Evolutionary conservation across 2,888 invertebrate genomes (phyloP).

Genomic region (Cantharis rustica): DNA sequence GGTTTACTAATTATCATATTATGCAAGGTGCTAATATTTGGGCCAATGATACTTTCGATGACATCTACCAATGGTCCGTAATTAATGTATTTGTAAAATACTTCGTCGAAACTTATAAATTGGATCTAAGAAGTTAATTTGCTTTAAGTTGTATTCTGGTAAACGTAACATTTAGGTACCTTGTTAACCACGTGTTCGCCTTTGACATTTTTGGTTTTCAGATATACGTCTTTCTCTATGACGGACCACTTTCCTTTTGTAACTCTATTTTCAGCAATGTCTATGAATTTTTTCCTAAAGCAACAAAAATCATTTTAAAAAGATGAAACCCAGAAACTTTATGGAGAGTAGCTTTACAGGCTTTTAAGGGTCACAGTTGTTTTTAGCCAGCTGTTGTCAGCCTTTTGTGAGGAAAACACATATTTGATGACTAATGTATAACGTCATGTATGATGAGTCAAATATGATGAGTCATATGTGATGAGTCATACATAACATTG

Average conservation of each 20-base stretch:
- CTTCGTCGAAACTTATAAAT: slow-evolving; percentile 75
- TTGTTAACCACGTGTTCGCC: slow-evolving; percentile 74
- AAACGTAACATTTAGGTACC: slow-evolving; percentile 23
- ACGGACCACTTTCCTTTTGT: slow-evolving; percentile 63
- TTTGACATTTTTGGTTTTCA: slow-evolving; percentile 60
- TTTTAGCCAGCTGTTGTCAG: no score
- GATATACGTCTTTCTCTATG: slow-evolving; percentile 67
- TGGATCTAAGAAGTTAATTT: slow-evolving; percentile 62
- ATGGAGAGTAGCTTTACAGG: no score
- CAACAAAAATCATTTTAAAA: no score
- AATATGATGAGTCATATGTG: no score
- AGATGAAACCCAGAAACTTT: no score
- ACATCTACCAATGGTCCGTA: slow-evolving; percentile 68
- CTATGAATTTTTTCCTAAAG: slow-evolving; percentile 68
- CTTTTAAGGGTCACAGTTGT: no score
- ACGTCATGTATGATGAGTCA: no score
- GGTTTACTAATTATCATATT: slow-evolving; percentile 92
- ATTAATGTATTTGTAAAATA: slow-evolving; percentile 71
- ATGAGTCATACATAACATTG: no score
- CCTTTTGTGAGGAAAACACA: no score
- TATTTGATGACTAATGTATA: no score
- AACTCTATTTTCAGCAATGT: slow-evolving; percentile 68
- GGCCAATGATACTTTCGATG: slow-evolving; percentile 75
- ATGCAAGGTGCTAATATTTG: slow-evolving; percentile 75
- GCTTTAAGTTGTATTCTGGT: neutral